Percentiles rank a stretch among this genome's conserved stretches.
These are phyloP conservation scores for Sciurus vulgaris DNA, from an alignment of 2,797 vertebrate species.

Conservation along the genomic window DNA sequence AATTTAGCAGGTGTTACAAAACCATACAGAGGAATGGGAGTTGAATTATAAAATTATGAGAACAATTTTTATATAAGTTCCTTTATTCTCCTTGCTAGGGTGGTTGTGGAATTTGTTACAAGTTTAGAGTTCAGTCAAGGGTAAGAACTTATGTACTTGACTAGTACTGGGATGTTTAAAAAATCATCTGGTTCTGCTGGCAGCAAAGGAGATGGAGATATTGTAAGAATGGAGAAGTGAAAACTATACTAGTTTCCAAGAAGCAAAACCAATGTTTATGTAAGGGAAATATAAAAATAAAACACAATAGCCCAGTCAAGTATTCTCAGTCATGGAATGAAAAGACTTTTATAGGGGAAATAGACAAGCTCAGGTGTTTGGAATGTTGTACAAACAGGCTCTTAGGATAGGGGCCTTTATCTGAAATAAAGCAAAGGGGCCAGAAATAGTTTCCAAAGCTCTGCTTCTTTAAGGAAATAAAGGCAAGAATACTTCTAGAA, in stretches of 20 bases:
- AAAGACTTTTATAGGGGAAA: conserved; percentile 41
- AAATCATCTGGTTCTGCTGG: neutral
- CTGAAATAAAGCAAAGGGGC: neutral
- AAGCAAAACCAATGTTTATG: neutral
- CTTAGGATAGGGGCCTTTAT: neutral
- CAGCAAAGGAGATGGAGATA: neutral
- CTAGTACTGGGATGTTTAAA: neutral
- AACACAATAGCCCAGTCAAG: neutral
- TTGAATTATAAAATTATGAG: conserved; percentile 18
- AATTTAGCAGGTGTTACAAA: conserved; percentile 35
- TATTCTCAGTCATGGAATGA: conserved; percentile 19
- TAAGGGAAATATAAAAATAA: conserved; percentile 44
- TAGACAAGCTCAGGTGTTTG: neutral
- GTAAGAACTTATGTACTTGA: conserved; percentile 19
- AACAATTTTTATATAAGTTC: neutral
- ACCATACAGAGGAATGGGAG: neutral
- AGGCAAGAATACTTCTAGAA: conserved; percentile 33
- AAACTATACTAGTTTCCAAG: conserved; percentile 33
- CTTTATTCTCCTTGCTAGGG: conserved; percentile 33
- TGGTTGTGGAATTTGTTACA: conserved; percentile 22
- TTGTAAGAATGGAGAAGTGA: conserved; percentile 21
- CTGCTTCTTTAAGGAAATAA: conserved; percentile 12
- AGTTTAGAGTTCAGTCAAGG: conserved; percentile 1
- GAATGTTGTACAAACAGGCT: neutral
- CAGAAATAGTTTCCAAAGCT: neutral